Evolutionary conservation across 2,113 vertebrate species (phyloP).

Genomic region (Bolborhynchus lineola): DNA sequence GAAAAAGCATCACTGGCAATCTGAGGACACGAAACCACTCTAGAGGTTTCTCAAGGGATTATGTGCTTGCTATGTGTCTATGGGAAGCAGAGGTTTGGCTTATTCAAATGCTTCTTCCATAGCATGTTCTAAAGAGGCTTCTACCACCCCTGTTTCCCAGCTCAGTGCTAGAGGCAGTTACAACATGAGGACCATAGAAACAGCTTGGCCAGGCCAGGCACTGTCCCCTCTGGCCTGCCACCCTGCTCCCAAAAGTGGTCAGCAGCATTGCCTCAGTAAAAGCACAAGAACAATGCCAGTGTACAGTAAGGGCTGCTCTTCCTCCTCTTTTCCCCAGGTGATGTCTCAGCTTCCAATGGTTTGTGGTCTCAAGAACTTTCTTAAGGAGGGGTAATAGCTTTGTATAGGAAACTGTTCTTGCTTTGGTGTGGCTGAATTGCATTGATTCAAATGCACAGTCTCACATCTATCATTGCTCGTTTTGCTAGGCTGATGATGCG

Average conservation of each 20-base stretch:
- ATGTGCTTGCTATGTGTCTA: neutral
- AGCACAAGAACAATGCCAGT: neutral
- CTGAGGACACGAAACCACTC: neutral
- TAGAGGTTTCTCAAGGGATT: neutral
- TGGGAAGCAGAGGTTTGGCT: neutral
- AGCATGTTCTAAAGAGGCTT: neutral
- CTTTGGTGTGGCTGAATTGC: neutral
- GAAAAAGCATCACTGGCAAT: neutral
- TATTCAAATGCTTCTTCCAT: neutral
- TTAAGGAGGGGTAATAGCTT: neutral
- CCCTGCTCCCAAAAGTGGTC: neutral
- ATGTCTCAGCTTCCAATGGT: neutral
- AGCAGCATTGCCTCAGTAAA: neutral
- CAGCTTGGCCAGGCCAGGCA: neutral
- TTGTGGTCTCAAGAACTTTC: neutral
- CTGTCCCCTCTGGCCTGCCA: neutral
- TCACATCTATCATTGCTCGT: neutral
- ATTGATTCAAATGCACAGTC: neutral
- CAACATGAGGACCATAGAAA: rapidly evolving
- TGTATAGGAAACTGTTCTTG: neutral
- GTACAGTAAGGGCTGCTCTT: neutral
- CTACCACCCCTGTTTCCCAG: neutral
- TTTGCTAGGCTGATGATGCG: neutral
- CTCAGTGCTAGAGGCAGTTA: neutral
- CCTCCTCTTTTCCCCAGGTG: neutral